Base-by-base conservation (phyloP, 2,888 invertebrate species). In the Epistrophella euchroma region DNA sequence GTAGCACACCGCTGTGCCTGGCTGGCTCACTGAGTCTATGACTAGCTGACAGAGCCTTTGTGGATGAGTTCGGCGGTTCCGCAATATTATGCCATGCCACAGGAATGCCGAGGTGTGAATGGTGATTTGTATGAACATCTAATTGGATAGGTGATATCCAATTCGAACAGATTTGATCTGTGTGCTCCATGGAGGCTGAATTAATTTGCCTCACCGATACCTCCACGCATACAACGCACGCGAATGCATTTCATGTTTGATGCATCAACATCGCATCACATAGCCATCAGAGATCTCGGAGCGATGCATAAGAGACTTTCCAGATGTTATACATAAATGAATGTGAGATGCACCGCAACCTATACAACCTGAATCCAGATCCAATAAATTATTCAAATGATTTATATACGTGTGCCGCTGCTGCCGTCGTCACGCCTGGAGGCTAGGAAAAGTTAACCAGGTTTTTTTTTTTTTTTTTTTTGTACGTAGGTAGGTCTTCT, bases 71-170 rank as follows among this genome's bases (percentile, higher is more conserved):
- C 19, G 45, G 74, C 40, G 43, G 77, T 82, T 82, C 77, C 86
- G 81, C 86, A 64, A 76, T 73, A 45, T 28, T 66, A 28, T 52
- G 64, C 28, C 47, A 22, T 68, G 74, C 86, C 77, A 81, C 56
- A 86, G 82, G 82, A 78, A 82, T 78, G 82, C 62, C 28, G 64
- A 86, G 86, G 86, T 86, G 86, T 86, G 82, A 86, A 86, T 82
- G 74, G 82, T 86, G 86, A 86, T 86, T 82, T 86, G 82, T 86
- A 86, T 55, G 86, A 74, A 74, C 81, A 71, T 82, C 82, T 82
- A 86, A 86, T 86, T 86, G 86, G 86, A 86, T 82, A 74, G 77
- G 77, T 86, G 86, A 86, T 86, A 86, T 86, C 86, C 86, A 77
- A 82, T 85, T 85, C 66, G 60, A 72, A 62, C 58, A 71, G 80